Evolutionary conservation across 2,797 vertebrate species (phyloP).

Genomic region (Scarus forsteni): DNA sequence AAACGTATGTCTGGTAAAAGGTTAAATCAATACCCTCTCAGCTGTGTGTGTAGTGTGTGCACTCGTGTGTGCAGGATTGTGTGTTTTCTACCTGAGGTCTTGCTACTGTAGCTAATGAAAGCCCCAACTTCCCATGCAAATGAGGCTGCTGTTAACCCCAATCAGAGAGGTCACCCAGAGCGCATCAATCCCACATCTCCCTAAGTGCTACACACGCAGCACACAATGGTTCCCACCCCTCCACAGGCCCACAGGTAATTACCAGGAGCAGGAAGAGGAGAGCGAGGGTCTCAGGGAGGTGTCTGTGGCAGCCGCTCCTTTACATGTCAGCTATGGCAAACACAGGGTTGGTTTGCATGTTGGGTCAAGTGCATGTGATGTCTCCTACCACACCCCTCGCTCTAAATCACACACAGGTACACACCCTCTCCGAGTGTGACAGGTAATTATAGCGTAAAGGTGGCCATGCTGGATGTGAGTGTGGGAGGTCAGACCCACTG

Average conservation of each 20-base stretch:
- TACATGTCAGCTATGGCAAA: constrained; percentile 55
- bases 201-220: constrained; percentile 45
- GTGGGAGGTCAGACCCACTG: constrained; percentile 56
- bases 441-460: constrained; percentile 67
- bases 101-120: constrained; percentile 71
- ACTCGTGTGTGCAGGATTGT: constrained; percentile 41
- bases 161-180: constrained; percentile 79
- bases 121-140: constrained; percentile 80
- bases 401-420: constrained; percentile 31
- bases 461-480: constrained; percentile 39
- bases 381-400: constrained; percentile 44
- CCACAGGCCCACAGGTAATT: constrained; percentile 73
- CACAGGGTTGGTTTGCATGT: constrained; percentile 56
- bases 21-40: constrained; percentile 39
- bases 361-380: constrained; percentile 63
- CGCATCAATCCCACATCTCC: constrained; percentile 70
- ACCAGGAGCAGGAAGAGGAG: constrained; percentile 54
- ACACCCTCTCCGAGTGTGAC: constrained; percentile 41
- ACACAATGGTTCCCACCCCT: constrained; percentile 59
- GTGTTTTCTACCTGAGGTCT: constrained; percentile 63
- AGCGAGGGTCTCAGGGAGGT: constrained; percentile 53
- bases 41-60: constrained; percentile 32
- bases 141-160: constrained; percentile 84
- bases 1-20: no score
- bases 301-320: constrained; percentile 10